Conservation (phyloP, 2,888 invertebrate species). For the Phaonia tiefii region DNA sequence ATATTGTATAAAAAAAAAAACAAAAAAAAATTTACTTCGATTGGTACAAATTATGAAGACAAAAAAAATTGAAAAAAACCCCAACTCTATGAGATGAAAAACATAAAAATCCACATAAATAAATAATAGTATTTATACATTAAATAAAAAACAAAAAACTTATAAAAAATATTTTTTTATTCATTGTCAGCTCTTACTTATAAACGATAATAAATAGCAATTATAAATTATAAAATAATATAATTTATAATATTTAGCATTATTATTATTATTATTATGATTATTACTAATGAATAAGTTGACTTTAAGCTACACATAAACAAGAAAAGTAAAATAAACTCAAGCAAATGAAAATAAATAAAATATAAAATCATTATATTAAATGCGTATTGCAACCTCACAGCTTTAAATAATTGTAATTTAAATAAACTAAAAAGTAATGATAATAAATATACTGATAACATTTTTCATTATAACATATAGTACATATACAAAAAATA, state of each 20-base stretch:
- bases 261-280: not conserved
- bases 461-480: too few species aligned
- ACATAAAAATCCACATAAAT: constrained; percentile 43
- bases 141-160: constrained; percentile 41
- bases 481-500: constrained; percentile 71
- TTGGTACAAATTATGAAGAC: constrained; percentile 67
- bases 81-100: constrained; percentile 25
- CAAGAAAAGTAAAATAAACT: constrained; percentile 44
- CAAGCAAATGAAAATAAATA: constrained; percentile 44
- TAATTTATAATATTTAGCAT: not conserved
- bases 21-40: constrained; percentile 62
- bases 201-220: constrained; percentile 63
- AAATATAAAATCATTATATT: constrained; percentile 46
- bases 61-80: constrained; percentile 43
- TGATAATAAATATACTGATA: constrained; percentile 41
- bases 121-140: constrained; percentile 58
- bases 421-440: constrained; percentile 67
- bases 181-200: constrained; percentile 67
- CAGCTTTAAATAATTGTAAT: constrained; percentile 76
- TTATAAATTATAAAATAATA: constrained; percentile 62
- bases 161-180: constrained; percentile 69
- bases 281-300: constrained; percentile 58
- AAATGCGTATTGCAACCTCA: constrained; percentile 74
- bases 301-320: constrained; percentile 66
- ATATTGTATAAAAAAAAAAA: constrained; percentile 54